Conservation (phyloP, 2,113 vertebrate genomes). For the Lynx canadensis region DNA sequence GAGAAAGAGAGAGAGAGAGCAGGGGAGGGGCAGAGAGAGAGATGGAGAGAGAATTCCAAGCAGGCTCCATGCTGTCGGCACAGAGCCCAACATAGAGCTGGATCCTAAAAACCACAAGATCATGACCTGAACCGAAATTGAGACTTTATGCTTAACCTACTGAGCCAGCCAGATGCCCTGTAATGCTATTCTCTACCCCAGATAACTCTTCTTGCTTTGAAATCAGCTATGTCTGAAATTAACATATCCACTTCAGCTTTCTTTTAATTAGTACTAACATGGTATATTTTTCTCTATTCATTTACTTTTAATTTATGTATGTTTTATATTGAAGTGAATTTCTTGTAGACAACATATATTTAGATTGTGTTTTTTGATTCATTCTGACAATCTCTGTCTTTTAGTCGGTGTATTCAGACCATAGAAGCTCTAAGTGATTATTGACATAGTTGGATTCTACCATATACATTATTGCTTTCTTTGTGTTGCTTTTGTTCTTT, state of each 20-base stretch:
- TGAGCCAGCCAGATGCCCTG: neutral
- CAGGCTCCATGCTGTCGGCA: too few species aligned
- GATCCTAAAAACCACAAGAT: too few species aligned
- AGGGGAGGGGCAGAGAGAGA: too few species aligned
- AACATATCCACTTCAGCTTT: neutral
- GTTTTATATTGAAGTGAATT: neutral
- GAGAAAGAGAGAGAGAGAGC: too few species aligned
- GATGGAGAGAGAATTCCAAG: too few species aligned
- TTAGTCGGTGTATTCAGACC: neutral
- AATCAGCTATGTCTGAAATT: neutral
- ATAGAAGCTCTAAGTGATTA: neutral
- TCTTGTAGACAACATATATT: neutral
- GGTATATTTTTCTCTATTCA: neutral
- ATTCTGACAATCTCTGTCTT: neutral
- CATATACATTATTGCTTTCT: neutral
- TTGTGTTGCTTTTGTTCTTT: neutral
- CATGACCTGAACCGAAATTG: too few species aligned
- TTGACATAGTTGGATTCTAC: neutral
- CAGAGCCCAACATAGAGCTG: too few species aligned
- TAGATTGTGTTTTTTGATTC: neutral
- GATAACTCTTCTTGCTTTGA: neutral
- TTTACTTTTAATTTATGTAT: neutral
- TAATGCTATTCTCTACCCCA: neutral
- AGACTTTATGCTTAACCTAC: too few species aligned
- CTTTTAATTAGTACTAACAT: neutral